These are phyloP conservation scores for Marmota flaviventris DNA, from an alignment of 2,113 vertebrate species.

Conservation along the genomic window DNA sequence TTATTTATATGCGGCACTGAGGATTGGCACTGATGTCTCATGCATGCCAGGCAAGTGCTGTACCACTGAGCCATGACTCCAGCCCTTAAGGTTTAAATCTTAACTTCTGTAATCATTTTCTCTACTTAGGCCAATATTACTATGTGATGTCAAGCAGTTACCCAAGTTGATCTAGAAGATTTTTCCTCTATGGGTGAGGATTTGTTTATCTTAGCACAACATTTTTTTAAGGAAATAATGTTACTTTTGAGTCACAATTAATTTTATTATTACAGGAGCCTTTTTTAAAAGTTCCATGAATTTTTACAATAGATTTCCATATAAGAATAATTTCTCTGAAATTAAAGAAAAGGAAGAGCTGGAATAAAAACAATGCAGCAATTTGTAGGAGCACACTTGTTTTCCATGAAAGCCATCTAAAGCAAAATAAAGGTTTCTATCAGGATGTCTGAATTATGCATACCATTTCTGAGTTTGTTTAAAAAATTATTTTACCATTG, in stretches of 20 bases:
- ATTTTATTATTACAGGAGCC: not conserved
- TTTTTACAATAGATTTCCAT: slow-evolving; percentile 7
- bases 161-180: not conserved
- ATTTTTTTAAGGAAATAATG: not conserved
- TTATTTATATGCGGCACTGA: too few species aligned
- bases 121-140: not conserved
- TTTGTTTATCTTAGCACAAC: not conserved
- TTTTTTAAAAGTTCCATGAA: not conserved
- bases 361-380: not conserved
- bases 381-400: not conserved
- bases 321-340: not conserved
- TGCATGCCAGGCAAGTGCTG: too few species aligned
- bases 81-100: not conserved
- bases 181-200: not conserved
- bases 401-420: not conserved
- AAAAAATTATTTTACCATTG: not conserved
- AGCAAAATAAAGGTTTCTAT: not conserved
- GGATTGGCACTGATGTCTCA: too few species aligned
- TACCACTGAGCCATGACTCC: too few species aligned
- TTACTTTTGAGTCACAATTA: not conserved
- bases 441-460: not conserved
- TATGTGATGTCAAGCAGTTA: not conserved
- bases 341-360: not conserved
- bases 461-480: not conserved
- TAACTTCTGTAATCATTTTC: not conserved